Base-by-base conservation (phyloP, 2,113 vertebrate species). In the Grallaria varia region DNA sequence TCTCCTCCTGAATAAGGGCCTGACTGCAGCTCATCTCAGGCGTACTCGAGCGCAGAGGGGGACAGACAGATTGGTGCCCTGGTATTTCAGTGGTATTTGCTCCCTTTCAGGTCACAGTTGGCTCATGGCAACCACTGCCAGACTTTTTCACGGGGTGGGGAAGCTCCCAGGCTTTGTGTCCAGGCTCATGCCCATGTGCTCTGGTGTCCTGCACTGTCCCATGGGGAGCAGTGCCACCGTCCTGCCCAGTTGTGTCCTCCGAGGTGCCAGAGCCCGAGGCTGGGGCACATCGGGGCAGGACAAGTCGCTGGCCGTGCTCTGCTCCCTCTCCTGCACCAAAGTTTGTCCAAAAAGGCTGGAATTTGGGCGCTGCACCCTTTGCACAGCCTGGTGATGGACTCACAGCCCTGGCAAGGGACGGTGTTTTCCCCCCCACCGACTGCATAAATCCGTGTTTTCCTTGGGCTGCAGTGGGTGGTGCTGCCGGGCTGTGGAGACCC, bases 361-460 rank as follows among this genome's bases (percentile, higher is more conserved):
- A 55, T 6, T 0, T 1, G 27, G 27, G 44, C 47, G 12, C 14
- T 60, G 28, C 15, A 0, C 49, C 28, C 79, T 55, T 16, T 7
- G 25, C 47, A 17, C 24, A 82, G 89, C 64, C 60, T 39, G 24
- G 56, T 2, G 4, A 5, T 39, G 77, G 42, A 30, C 69, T n/a
- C 1, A 11, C 3, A 27, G 42, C 68, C 77, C 62, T 90, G 86
- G 62, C 78, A 55, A 33, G n/a, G 80, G 49, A 21, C 13, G 63
- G 45, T 35, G 13, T 72, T 72, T 75, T 56, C 58, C 52, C 33
- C 62, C 4, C 40, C n/a, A n/a, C n/a, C 16, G 40, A 7, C 50
- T 80, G 62, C 6, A 2, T 45, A 78, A 71, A 72, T 58, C 24
- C 2, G 0, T 62, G 78, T 90, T 89, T 72, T 62, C 52, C 66